phyloP scores from a whole-genome alignment of 2,113 vertebrate genomes.

The Pangasianodon hypophthalmus region DNA sequence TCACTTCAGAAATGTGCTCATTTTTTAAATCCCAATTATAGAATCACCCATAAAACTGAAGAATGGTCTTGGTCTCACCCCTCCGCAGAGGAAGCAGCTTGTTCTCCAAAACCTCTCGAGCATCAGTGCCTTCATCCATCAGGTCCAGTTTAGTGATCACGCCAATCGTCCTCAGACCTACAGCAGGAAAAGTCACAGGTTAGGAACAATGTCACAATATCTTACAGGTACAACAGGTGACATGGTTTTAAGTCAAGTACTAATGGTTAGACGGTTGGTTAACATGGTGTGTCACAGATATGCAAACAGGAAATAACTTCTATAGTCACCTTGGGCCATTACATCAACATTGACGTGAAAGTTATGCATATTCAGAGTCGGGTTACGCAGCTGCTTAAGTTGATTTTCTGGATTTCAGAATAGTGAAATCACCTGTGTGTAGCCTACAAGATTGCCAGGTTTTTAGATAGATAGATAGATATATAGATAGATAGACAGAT shows the following conservation, averaged over 20 bases:
- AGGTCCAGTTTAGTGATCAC: constrained; percentile 94
- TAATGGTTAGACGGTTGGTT: neutral
- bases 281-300: neutral
- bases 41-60: neutral
- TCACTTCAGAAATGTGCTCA: neutral
- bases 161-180: constrained; percentile 89
- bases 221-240: neutral
- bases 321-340: neutral
- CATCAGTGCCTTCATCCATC: constrained; percentile 62
- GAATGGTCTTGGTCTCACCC: constrained; percentile 68
- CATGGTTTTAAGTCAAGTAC: neutral
- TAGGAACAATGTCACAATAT: neutral
- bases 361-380: neutral
- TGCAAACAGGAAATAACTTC: neutral
- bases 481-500: neutral
- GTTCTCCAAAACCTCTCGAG: constrained; percentile 89
- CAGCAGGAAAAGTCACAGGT: neutral
- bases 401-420: neutral
- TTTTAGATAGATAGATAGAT: neutral
- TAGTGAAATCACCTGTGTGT: neutral
- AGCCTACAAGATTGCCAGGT: neutral
- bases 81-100: constrained; percentile 89
- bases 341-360: neutral
- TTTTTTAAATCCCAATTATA: neutral
- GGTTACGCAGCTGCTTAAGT: neutral